Conservation (phyloP, 2,797 vertebrate species). For the Lycodopsis pacificus region DNA sequence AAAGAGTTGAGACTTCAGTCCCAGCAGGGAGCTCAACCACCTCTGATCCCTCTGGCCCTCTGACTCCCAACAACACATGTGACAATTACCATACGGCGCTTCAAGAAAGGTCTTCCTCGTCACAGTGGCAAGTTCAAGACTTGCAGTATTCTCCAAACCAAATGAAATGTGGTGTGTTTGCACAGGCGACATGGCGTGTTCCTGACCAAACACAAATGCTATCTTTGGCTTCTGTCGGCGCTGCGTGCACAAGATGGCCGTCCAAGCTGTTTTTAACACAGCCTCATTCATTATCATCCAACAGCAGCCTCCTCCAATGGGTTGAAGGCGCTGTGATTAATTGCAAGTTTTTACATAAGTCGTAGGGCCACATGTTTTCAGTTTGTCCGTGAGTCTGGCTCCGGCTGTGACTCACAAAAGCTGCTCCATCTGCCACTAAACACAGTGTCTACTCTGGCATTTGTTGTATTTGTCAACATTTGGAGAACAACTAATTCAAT, state of each 20-base stretch:
- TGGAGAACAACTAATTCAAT: conserved; percentile 21
- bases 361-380: conserved; percentile 36
- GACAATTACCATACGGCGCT: conserved; percentile 26
- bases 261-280: conserved; percentile 28
- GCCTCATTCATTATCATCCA: conserved; percentile 53
- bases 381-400: conserved; percentile 48
- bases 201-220: conserved; percentile 33
- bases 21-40: conserved; percentile 3
- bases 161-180: conserved; percentile 35
- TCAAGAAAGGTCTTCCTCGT: conserved; percentile 1
- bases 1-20: neutral
- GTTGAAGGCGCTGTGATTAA: conserved; percentile 29
- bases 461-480: conserved; percentile 15
- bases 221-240: conserved; percentile 31
- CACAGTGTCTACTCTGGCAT: conserved; percentile 23
- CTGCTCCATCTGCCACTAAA: conserved; percentile 8
- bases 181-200: conserved; percentile 14
- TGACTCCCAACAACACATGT: conserved; percentile 23
- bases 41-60: conserved; percentile 21
- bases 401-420: conserved; percentile 2
- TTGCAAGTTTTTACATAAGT: conserved; percentile 26
- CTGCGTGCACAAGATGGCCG: neutral
- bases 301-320: conserved; percentile 40
- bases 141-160: conserved; percentile 6
- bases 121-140: conserved; percentile 3